Base-by-base conservation (phyloP, 2,113 vertebrate species). In the Xyliphius kryptos region DNA sequence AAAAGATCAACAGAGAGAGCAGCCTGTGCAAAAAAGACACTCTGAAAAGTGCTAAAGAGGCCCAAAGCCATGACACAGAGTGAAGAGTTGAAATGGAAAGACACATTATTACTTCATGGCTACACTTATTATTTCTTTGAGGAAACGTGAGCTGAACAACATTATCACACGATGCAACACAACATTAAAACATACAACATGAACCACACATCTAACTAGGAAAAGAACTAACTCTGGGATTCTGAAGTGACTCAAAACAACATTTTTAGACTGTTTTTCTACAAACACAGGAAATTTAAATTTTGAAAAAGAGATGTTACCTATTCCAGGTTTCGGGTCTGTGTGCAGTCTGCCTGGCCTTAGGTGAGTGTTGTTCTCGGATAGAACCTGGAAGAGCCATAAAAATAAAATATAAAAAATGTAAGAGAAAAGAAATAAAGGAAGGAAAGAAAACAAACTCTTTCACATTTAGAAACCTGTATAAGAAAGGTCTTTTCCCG, bases 301-400 rank as follows among this genome's bases (percentile, higher is more conserved):
- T n/a, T n/a, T 16, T 44, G 36, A 9, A 5, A 2, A 54, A 22
- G 15, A 32, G 7, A 32, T 2, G 19, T 79, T 91, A 94, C 91
- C 91, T 87, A 92, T 77, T 77, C 85, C 80, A 61, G 77, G 83
- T 66, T 92, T 94, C 79, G 89, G 91, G 54, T 94, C 91, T 58
- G 88, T 68, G 63, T 90, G 85, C 54, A 84, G 83, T 81, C 91
- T 87, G 0, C 85, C 80, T 66, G 87, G 86, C 76, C 91, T 68
- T 40, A 85, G 67, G 40, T 86, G 87, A 80, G 81, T 89, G 79
- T 80, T 84, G 81, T 80, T 92, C 79, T 94, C 91, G 63, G 91
- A 85, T 37, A 91, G 75, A 62, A 91, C 90, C 91, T 94, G 70
- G 14, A 77, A 37, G 19, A 70, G 66, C 76, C 60, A 32, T 32